Conservation (phyloP, 2,797 vertebrate species). For the Thripadectes ignobilis region DNA sequence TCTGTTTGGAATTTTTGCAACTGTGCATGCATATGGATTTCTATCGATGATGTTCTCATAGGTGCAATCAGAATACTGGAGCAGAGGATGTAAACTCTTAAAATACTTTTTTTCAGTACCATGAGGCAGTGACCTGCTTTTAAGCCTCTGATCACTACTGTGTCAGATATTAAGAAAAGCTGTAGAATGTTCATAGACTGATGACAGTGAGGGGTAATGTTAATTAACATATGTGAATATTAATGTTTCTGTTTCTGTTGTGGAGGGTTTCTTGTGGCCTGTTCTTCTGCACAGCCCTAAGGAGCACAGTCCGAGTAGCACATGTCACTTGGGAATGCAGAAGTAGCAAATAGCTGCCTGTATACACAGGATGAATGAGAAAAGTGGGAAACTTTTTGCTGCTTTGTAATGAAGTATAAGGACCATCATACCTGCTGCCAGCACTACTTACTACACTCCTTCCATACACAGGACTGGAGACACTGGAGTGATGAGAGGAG, state of each 20-base stretch:
- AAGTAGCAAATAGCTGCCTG: background rate
- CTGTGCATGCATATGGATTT: background rate
- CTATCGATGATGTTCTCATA: background rate
- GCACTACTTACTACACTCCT: background rate
- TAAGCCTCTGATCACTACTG: background rate
- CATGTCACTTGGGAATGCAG: fast-evolving
- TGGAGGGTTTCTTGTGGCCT: background rate
- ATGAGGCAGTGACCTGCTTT: background rate
- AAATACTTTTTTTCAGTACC: background rate
- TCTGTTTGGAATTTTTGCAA: background rate
- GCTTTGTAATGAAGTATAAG: background rate
- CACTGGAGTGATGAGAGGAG: background rate
- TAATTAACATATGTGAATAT: background rate
- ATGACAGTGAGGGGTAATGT: background rate
- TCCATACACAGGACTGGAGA: fast-evolving
- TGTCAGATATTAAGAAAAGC: background rate
- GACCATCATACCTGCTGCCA: background rate
- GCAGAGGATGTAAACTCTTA: background rate
- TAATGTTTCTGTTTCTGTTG: background rate
- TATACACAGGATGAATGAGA: background rate
- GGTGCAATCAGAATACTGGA: background rate
- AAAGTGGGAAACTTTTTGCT: background rate
- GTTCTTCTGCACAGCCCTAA: background rate
- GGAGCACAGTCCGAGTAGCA: background rate
- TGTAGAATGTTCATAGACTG: background rate